Base-by-base conservation (phyloP, 2,888 invertebrate genomes). In the Tanaodytes sp. region DNA sequence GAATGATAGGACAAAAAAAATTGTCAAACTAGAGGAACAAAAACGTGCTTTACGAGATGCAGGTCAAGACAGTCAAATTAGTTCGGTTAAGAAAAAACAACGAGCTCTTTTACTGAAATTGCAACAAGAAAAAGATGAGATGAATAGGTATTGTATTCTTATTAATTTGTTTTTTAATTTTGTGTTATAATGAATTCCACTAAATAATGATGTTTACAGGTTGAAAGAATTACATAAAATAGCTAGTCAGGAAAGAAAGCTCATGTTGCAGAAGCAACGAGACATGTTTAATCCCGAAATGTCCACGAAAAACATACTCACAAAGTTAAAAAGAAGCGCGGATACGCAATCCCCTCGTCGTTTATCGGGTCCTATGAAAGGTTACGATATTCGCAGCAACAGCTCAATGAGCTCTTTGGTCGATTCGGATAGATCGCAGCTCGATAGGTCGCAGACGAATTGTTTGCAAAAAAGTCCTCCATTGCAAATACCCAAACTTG, bases 121-220 rank as follows among this genome's bases (percentile, higher is more conserved):
- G 69, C 89, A 91, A 75, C 89, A 90, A 76, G 91, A 92, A 78
- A 87, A 90, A 75, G 89, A 90, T 70, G 91, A 91, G 81, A 90
- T 92, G 82, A 88, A 89, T 81, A 88, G 88, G 89, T 88, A 77
- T 79, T 64, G n/a, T n/a, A n/a, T n/a, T n/a, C n/a, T n/a, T n/a
- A n/a, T n/a, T n/a, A 70, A n/a, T 31, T 37, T 37, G 16, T 12
- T 27, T 33, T 11, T 33, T 33, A 33, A 11, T 33, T 33, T 23
- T 23, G 23, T 5, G 23, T 5, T n/a, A 23, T 8, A 23, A 23
- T 23, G 4, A 23, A 5, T 23, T 23, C 23, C 8, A 33, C 3
- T 11, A 33, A 33, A 33, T 11, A 8, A n/a, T 33, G 3, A 33
- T 33, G 3, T n/a, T 33, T 33, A 9, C 70, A 88, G 88, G 73